phyloP scores from a whole-genome alignment of 2,888 invertebrate genomes.

The Phania funesta region DNA sequence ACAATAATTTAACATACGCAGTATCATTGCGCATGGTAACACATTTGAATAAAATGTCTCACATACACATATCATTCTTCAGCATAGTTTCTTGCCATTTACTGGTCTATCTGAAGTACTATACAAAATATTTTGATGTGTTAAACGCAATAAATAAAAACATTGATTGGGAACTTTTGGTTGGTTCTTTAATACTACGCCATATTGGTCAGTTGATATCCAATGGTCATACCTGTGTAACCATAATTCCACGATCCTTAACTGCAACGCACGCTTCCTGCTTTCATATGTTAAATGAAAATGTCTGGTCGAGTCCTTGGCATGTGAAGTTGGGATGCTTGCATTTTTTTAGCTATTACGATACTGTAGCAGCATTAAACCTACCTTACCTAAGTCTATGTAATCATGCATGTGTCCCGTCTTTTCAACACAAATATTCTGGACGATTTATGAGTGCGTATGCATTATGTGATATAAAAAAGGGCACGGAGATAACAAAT shows the following conservation, averaged over 20 bases:
- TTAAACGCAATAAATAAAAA: constrained; percentile 77
- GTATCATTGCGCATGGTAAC: constrained; percentile 81
- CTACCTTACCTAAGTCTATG: constrained; percentile 93
- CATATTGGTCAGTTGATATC: constrained; percentile 89
- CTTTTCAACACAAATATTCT: constrained; percentile 88
- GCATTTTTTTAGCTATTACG: constrained; percentile 74
- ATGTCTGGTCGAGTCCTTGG: constrained; percentile 72
- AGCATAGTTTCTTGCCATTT: constrained; percentile 86
- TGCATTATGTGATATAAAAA: constrained; percentile 83
- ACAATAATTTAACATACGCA: constrained; percentile 57
- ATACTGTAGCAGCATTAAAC: constrained; percentile 87
- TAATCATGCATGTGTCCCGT: constrained; percentile 95
- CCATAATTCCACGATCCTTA: constrained; percentile 63
- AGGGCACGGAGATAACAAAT: constrained; percentile 89
- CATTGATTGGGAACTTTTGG: constrained; percentile 79
- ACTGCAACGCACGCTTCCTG: constrained; percentile 20
- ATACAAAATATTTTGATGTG: constrained; percentile 84
- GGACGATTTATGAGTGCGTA: constrained; percentile 86
- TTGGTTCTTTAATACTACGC: constrained; percentile 85
- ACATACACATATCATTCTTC: constrained; percentile 86
- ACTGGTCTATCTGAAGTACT: constrained; percentile 84
- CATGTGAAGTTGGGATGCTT: constrained; percentile 72
- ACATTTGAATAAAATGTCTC: constrained; percentile 86
- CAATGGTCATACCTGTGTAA: constrained; percentile 87
- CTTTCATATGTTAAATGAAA: constrained; percentile 69